Conservation (phyloP, 2,113 vertebrate species). For the Otus sunia region DNA sequence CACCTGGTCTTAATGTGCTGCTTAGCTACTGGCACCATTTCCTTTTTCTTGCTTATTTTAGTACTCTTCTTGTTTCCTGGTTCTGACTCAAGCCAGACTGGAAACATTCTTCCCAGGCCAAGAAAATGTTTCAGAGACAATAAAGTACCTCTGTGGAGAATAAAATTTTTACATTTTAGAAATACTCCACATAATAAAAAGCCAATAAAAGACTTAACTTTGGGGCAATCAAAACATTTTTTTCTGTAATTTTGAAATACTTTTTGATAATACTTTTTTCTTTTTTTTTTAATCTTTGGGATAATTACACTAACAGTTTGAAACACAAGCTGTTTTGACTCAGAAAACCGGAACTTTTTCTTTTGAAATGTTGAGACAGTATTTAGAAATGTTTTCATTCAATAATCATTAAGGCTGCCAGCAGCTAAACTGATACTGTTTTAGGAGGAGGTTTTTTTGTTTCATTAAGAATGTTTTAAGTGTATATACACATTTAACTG, state of each 20-base stretch:
- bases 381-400: constrained; percentile 10
- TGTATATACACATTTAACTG: neutral
- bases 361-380: neutral
- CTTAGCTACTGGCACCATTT: neutral
- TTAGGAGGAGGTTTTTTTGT: neutral
- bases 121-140: neutral
- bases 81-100: neutral
- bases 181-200: neutral
- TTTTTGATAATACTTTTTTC: neutral
- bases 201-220: neutral
- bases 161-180: constrained; percentile 3
- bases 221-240: neutral
- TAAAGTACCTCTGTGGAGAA: neutral
- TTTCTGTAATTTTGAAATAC: neutral
- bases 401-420: neutral
- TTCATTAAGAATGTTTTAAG: neutral
- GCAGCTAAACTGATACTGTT: neutral
- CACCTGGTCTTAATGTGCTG: neutral
- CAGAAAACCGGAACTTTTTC: neutral
- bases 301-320: neutral
- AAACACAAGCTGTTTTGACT: constrained; percentile 13
- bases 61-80: neutral
- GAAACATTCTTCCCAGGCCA: neutral
- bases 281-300: neutral
- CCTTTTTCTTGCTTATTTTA: neutral